A percentile compares a stretch with the other conserved stretches of the same genome.
phyloP scores from a whole-genome alignment of 2,797 vertebrate genomes.

The Pseudochirops cupreus region DNA sequence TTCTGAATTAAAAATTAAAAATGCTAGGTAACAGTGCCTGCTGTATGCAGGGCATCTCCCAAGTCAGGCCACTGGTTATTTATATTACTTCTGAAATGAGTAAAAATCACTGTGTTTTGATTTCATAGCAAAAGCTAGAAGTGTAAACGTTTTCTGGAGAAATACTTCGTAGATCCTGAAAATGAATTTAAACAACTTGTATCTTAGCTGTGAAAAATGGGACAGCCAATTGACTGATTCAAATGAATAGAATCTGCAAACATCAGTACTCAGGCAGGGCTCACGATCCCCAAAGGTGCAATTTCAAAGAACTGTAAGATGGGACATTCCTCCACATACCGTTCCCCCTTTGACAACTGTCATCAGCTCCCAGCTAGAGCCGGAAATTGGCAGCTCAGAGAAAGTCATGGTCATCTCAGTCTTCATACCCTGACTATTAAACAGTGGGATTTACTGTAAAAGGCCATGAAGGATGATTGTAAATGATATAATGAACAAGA shows the following conservation, averaged over 20 bases:
- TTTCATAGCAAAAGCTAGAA: background rate
- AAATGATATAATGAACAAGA: conserved; percentile 66
- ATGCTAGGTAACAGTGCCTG: background rate
- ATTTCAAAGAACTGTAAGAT: background rate
- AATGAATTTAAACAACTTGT: conserved; percentile 25
- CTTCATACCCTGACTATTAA: conserved; percentile 62
- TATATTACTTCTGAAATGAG: background rate
- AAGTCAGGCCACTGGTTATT: background rate
- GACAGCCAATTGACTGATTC: conserved; percentile 9
- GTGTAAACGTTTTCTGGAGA: background rate
- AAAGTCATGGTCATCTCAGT: conserved; percentile 39
- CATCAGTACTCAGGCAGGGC: background rate
- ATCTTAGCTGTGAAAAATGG: conserved; percentile 16
- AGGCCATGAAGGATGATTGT: conserved; percentile 72
- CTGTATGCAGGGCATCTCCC: background rate
- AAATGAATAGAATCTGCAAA: conserved; percentile 15
- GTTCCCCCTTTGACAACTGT: background rate
- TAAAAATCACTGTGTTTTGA: background rate
- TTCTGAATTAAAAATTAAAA: background rate
- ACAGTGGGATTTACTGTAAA: conserved; percentile 76
- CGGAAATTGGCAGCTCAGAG: conserved; percentile 55
- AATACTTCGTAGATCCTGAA: background rate
- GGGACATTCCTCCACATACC: background rate
- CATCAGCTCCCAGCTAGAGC: conserved; percentile 12
- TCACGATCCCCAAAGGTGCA: background rate